Evolutionary conservation across 2,888 invertebrate species (phyloP).

Genomic region (Drosophila neoperkinsi): DNA sequence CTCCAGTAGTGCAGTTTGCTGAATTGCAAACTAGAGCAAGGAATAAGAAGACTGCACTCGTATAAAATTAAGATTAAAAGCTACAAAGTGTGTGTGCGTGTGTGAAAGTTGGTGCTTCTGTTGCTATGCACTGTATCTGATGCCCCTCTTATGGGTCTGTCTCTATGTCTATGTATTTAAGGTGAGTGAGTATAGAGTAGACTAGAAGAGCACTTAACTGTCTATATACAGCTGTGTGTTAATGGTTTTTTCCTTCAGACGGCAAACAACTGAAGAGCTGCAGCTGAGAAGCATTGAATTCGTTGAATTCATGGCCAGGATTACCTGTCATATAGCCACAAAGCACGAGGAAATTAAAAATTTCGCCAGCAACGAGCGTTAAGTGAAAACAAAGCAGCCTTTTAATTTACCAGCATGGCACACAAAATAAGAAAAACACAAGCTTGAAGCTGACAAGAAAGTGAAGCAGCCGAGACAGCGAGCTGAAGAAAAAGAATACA

Average conservation of each 20-base stretch:
- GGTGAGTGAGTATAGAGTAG: slow-evolving; percentile 43
- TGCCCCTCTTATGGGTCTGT: slow-evolving; percentile 3
- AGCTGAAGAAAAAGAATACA: slow-evolving; percentile 7
- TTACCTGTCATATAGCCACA: slow-evolving; percentile 58
- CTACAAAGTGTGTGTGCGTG: slow-evolving; percentile 39
- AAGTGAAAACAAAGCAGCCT: slow-evolving; percentile 72
- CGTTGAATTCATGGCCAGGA: slow-evolving; percentile 45
- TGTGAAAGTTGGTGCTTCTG: not conserved
- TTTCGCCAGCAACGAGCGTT: slow-evolving; percentile 44
- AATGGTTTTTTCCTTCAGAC: slow-evolving; percentile 55
- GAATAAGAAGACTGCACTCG: slow-evolving; percentile 40
- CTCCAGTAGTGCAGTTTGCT: slow-evolving; percentile 22
- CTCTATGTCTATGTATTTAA: slow-evolving; percentile 48
- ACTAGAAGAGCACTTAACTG: slow-evolving; percentile 47
- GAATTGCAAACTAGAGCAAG: slow-evolving; percentile 19
- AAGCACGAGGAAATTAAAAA: slow-evolving; percentile 71
- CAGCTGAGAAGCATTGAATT: slow-evolving; percentile 22
- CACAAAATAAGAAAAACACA: slow-evolving; percentile 27
- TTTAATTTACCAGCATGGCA: slow-evolving; percentile 64
- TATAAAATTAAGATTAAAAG: slow-evolving; percentile 81
- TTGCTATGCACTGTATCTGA: slow-evolving; percentile 6
- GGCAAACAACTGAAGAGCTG: slow-evolving; percentile 24
- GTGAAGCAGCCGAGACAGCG: slow-evolving; percentile 27
- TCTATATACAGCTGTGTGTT: slow-evolving; percentile 56
- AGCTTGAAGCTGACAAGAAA: slow-evolving; percentile 38